Conservation (phyloP, 2,888 invertebrate species). For the Latheticus oryzae region DNA sequence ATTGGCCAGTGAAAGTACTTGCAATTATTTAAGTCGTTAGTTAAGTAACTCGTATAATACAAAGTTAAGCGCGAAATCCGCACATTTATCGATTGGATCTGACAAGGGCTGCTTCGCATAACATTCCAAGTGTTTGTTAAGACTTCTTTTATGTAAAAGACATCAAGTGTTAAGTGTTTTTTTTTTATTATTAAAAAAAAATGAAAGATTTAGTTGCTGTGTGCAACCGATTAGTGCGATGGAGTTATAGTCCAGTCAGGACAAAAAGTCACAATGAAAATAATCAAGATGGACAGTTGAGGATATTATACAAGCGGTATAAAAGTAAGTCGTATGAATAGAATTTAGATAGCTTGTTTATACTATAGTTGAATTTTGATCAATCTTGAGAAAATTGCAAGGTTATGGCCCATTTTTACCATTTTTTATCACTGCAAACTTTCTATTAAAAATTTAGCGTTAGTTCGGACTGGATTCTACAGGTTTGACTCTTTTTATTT, state of each 20-base stretch:
- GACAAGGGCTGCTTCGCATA: background rate
- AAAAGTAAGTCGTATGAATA: constrained; percentile 24
- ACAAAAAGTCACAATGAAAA: constrained; percentile 28
- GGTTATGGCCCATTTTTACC: background rate
- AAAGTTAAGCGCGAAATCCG: constrained; percentile 39
- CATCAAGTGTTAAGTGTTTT: too few relatives aligned
- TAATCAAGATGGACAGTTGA: background rate
- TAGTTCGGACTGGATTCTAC: too few relatives aligned
- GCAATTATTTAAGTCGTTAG: constrained; percentile 37
- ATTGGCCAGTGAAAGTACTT: constrained; percentile 43
- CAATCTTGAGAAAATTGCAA: background rate
- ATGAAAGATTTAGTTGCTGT: constrained; percentile 60
- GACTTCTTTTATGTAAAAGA: constrained; percentile 17
- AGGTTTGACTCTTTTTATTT: too few relatives aligned
- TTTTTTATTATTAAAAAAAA: constrained; percentile 44
- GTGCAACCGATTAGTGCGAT: constrained; percentile 56
- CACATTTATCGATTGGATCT: constrained; percentile 33
- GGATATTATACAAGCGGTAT: constrained; percentile 17
- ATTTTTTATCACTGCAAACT: too few relatives aligned
- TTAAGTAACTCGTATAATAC: constrained; percentile 41
- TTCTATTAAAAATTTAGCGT: too few relatives aligned
- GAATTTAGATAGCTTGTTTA: too few relatives aligned
- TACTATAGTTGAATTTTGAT: constrained; percentile 2
- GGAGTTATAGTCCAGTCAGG: constrained; percentile 58
- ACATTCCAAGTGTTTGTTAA: background rate